Evolutionary conservation across 2,888 invertebrate species (phyloP).

Genomic region (Pristionchus maxplancki): DNA sequence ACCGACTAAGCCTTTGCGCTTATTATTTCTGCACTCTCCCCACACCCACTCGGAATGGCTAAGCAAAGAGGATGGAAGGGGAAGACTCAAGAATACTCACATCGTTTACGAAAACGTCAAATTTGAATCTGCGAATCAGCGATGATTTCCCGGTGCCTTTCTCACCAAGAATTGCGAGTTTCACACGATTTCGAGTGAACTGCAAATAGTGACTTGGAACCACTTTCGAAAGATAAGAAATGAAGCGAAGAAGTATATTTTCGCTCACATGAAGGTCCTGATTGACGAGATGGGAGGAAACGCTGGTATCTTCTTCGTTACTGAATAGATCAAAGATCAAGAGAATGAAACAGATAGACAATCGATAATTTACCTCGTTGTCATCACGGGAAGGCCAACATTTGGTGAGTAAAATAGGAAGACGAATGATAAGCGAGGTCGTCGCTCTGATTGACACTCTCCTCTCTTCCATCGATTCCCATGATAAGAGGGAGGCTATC

Average conservation of each 20-base stretch:
- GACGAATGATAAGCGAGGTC: conserved; percentile 34
- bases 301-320: not conserved
- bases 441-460: conserved; percentile 37
- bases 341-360: not conserved
- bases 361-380: conserved; percentile 39
- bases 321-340: not conserved
- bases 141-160: conserved; percentile 16
- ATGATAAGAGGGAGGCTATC: conserved; percentile 33
- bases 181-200: conserved; percentile 51
- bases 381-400: conserved; percentile 26
- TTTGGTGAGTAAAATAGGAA: not conserved
- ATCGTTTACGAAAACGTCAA: conserved; percentile 19
- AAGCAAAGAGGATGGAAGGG: not conserved
- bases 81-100: not conserved
- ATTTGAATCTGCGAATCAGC: conserved; percentile 37
- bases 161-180: conserved; percentile 44
- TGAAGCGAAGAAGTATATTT: not conserved
- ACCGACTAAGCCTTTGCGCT: not conserved
- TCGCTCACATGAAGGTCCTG: conserved; percentile 31
- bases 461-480: conserved; percentile 1
- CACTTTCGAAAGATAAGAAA: not conserved
- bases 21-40: conserved; percentile 15
- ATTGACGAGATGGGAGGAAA: not conserved
- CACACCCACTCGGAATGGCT: conserved; percentile 10
- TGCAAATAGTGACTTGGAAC: not conserved